Base-by-base conservation (phyloP, 2,797 vertebrate genomes). In the Microctenopoma stevenorrisi region DNA sequence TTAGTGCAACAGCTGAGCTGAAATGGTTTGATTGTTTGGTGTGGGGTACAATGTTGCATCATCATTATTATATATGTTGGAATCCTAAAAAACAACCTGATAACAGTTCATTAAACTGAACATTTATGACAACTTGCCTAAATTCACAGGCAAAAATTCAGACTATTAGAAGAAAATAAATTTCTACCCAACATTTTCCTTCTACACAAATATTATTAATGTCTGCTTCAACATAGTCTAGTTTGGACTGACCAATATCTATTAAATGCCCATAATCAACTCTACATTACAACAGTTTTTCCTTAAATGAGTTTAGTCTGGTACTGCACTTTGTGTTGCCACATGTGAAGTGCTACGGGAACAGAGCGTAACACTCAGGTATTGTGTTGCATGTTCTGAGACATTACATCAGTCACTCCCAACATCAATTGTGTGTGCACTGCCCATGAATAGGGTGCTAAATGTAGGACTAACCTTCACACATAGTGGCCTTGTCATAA, bases 381-480 rank as follows among this genome's bases (percentile, higher is more conserved):
- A 76, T 87, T 91, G 64, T 87, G 88, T 87, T 87, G 67, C 54
- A 74, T 72, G 74, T 85, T 81, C 73, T 82, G 49, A 89, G 84
- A 86, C 80, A 64, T 88, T 74, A 89, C 79, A 73, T 90, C 83
- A 90, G 64, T 82, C 57, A 76, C 61, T 59, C 63, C 76, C 55
- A 62, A 81, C 73, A 83, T 74, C 40, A 72, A 14, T 68, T 78
- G 54, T 54, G 69, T 1, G 1, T 53, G 42, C 63, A 14, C 48
- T 76, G 47, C 47, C 40, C 50, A 33, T 51, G 49, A 53, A 74
- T 25, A 48, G 46, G 18, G 63, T 64, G 70, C 44, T 74, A 25
- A 83, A 73, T 46, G 49, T 55, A 22, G 22, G 52, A 51, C n/a
- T 57, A 40, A 66, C 74, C 58, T 43, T 53, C 42, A 48, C 57